phyloP scores from a whole-genome alignment of 2,113 vertebrate genomes.

The Abramis brama region DNA sequence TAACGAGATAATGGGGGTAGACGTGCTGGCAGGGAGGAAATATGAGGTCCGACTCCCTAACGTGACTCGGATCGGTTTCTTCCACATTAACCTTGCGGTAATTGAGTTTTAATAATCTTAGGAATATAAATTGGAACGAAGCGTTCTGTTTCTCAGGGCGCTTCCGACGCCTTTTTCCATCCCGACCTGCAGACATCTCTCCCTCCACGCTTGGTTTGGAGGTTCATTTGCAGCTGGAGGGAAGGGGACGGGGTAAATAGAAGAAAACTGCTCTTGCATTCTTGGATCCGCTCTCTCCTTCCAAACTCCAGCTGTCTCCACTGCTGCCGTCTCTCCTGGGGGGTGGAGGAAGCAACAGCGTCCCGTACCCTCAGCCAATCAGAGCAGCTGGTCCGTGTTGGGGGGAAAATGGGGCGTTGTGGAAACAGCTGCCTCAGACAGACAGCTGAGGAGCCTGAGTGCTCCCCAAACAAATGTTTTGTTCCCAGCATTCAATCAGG shows the following conservation, averaged over 20 bases:
- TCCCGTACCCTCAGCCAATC: constrained; percentile 42
- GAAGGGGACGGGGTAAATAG: constrained; percentile 38
- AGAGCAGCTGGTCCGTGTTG: neutral
- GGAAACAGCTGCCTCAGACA: constrained; percentile 36
- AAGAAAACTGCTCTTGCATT: neutral
- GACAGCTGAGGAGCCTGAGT: constrained; percentile 43
- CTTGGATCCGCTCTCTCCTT: neutral
- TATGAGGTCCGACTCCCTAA: constrained; percentile 45
- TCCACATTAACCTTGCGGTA: constrained; percentile 44
- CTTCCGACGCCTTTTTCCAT: neutral
- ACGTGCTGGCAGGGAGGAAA: constrained; percentile 39
- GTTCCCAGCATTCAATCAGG: constrained; percentile 25
- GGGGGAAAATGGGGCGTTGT: constrained; percentile 19
- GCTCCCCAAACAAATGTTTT: constrained; percentile 50
- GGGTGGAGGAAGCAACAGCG: constrained; percentile 16
- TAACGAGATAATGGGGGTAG: constrained; percentile 53
- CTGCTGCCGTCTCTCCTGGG: constrained; percentile 28
- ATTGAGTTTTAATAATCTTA: constrained; percentile 51
- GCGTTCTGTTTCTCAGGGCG: neutral
- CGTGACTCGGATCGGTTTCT: constrained; percentile 36
- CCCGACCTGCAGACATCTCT: constrained; percentile 27
- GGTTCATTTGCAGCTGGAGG: constrained; percentile 45
- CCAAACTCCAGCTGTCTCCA: constrained; percentile 48
- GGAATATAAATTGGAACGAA: constrained; percentile 40
- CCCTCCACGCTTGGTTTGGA: constrained; percentile 11